phyloP scores from a whole-genome alignment of 2,888 invertebrate genomes.

The Mongoloraphidia duomilia region DNA sequence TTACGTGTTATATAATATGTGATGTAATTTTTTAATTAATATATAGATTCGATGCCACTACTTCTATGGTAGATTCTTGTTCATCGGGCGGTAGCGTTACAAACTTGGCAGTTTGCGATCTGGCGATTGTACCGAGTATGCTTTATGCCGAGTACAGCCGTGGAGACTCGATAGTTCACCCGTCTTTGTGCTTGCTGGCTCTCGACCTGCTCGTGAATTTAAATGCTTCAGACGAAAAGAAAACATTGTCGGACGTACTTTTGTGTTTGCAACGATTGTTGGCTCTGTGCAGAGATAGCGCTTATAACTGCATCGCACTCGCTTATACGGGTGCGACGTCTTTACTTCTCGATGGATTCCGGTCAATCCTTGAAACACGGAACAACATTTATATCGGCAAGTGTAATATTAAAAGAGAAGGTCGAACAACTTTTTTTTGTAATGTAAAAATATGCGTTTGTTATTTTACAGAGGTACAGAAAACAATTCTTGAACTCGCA shows the following conservation, averaged over 20 bases:
- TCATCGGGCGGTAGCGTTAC: slow-evolving; percentile 2
- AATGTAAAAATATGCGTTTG: no score
- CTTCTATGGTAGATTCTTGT: slow-evolving; percentile 2
- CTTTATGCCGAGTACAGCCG: slow-evolving; percentile 6
- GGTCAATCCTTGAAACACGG: slow-evolving; percentile 17
- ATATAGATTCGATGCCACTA: neutral
- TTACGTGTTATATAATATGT: neutral
- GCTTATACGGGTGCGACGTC: slow-evolving; percentile 27
- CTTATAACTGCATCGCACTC: slow-evolving; percentile 28
- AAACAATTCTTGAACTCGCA: slow-evolving; percentile 48
- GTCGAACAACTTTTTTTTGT: neutral
- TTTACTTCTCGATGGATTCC: slow-evolving; percentile 28
- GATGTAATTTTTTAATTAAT: slow-evolving; percentile 3
- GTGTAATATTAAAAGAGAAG: no score
- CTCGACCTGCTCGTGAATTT: slow-evolving; percentile 43
- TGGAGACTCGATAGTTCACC: slow-evolving; percentile 28
- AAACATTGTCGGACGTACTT: neutral
- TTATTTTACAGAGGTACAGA: slow-evolving; percentile 42
- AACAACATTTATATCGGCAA: no score
- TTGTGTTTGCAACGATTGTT: slow-evolving; percentile 24
- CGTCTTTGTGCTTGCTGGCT: slow-evolving; percentile 42
- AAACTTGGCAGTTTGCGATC: neutral
- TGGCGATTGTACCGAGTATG: neutral
- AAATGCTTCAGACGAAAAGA: slow-evolving; percentile 19
- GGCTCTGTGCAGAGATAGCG: slow-evolving; percentile 28